Percentiles rank a stretch among this genome's conserved stretches.
Conservation (phyloP, 2,888 invertebrate genomes). For the Pelosia muscerda region DNA sequence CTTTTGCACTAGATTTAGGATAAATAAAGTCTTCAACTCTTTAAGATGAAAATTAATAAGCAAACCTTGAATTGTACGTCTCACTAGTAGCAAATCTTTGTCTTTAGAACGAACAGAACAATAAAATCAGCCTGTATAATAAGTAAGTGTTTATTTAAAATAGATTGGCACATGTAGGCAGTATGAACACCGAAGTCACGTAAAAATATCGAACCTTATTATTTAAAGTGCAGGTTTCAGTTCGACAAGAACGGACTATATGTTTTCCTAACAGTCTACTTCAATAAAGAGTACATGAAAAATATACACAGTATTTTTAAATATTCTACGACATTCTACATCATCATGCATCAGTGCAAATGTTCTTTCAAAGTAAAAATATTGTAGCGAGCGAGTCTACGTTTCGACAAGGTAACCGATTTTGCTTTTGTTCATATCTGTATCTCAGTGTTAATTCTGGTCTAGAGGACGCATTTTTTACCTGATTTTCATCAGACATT, state of each 20-base stretch:
- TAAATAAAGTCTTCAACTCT: background rate
- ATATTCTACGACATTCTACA: no score
- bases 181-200: background rate
- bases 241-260: background rate
- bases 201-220: background rate
- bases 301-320: background rate
- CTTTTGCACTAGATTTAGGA: conserved; percentile 9
- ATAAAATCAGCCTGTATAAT: no score
- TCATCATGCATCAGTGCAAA: background rate
- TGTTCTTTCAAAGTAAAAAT: background rate
- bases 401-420: no score
- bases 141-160: no score
- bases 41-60: conserved; percentile 15
- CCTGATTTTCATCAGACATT: no score
- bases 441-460: no score
- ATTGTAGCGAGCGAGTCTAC: no score
- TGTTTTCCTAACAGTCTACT: background rate
- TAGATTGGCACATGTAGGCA: background rate
- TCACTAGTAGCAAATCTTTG: no score
- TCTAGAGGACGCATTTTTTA: no score
- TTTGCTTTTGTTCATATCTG: no score
- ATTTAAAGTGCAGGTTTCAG: conserved; percentile 8
- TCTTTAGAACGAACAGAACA: no score
- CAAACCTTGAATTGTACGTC: background rate
- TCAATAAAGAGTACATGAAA: background rate